Evolutionary conservation across 2,888 invertebrate species (phyloP), one percentile per base, ranked within the genome.

Genomic region (Xestoiulus laeticollis): DNA sequence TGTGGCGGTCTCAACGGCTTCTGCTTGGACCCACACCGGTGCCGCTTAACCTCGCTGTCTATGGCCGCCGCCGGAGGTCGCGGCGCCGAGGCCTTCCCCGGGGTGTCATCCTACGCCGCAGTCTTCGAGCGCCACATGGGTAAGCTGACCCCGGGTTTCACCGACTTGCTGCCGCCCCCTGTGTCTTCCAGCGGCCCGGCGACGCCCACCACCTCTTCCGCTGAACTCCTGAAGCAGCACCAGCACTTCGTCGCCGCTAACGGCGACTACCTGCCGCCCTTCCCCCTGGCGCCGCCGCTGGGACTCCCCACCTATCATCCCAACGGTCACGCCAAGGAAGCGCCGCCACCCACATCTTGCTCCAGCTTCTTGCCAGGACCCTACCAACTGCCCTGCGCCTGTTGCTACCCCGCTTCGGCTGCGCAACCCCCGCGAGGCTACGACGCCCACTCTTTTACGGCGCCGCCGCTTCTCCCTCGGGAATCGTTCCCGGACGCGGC

Each of bases 1-100:
- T 88, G 88, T 43, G 86, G 86, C 26, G 88, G 88, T 1, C 8
- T 85, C 48, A 85, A 85, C 44, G 85, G 86, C n/a, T 86, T 87
- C 68, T 88, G 88, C 44, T 19, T 88, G 68, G 88, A 88, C 48
- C 88, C 88, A 8, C 88, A 85, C 33, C 38, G 88, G 10, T 88
- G 88, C 30, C 88, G 88, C n/a, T 8, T 88, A 26, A 68, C 86
- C 5, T 38, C 88, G 26, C 19, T 38, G 12, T 22, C 48, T 16
- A 32, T 48, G 26, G 83, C 83, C 22, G 43, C 26, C 14, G 22
- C 26, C 44, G 87, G 32, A 16, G 10, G 19, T 12, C 85, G 10
- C 48, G 33, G 33, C 30, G 87, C 87, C 59, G 87, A 22, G 4
- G 87, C 87, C 32, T 87, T 87, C 26, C 32, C 14, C 30, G 78